A percentile compares a stretch with the other conserved stretches of the same genome.
phyloP scores from a whole-genome alignment of 2,888 invertebrate genomes.

The Pterostichus madidus region DNA sequence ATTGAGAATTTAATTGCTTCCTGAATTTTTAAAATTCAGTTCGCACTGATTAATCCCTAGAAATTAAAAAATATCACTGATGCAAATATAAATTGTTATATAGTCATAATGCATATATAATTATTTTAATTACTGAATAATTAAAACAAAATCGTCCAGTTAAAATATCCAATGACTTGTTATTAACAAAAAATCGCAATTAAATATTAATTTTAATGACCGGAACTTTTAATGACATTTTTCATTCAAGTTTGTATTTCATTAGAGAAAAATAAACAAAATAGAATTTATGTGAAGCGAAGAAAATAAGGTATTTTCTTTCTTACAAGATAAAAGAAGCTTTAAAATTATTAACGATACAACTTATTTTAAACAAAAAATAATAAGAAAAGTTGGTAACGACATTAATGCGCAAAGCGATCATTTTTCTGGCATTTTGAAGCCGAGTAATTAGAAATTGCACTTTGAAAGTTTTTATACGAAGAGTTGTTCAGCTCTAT shows the following conservation, averaged over 20 bases:
- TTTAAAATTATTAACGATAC: slow-evolving; percentile 53
- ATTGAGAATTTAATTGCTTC: no score
- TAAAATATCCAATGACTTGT: no score
- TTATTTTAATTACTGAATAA: no score
- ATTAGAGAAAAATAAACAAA: slow-evolving; percentile 1
- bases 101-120: no score
- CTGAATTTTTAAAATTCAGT: no score
- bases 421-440: slow-evolving; percentile 28
- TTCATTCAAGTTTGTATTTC: background rate
- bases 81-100: no score
- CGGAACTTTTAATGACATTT: background rate
- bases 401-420: slow-evolving; percentile 51
- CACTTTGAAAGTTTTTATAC: slow-evolving; percentile 49
- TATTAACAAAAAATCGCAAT: no score
- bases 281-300: background rate
- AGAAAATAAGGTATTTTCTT: slow-evolving; percentile 39
- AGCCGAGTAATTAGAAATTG: slow-evolving; percentile 50
- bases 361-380: slow-evolving; percentile 59
- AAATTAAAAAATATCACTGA: no score
- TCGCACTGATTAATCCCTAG: no score
- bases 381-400: slow-evolving; percentile 57
- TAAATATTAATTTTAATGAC: background rate
- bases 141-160: no score
- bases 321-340: slow-evolving; percentile 26
- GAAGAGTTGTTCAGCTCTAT: slow-evolving; percentile 11